Base-by-base conservation (phyloP, 2,888 invertebrate genomes). In the Toxonevra muliebris region DNA sequence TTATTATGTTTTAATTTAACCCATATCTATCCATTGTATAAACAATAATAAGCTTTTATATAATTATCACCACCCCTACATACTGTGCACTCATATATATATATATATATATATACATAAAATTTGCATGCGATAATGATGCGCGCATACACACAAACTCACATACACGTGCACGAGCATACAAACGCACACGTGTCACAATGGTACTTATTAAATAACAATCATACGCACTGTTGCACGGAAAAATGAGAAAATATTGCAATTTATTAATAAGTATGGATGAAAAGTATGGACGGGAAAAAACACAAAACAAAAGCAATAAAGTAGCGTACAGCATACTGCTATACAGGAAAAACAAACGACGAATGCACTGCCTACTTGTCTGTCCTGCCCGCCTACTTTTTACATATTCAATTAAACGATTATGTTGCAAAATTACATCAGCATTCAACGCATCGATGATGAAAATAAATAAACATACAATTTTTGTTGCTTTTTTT, bases 61-160 rank as follows among this genome's bases (percentile, higher is more conserved):
- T 30, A 7, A 30, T 30, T 30, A 30, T 30, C 30, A 30, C 2
- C 30, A 2, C 2, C 30, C 30, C 30, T 7, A 30, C 30, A n/a
- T n/a, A n/a, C n/a, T n/a, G n/a, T n/a, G n/a, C n/a, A n/a, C 30
- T 30, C 7, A 30, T 4, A 30, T 7, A 30, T 30, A 2, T 4
- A 7, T 30, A 30, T 2, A 7, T 30, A 30, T 30, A 30, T 30
- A 30, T n/a, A n/a, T n/a, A n/a, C n/a, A n/a, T n/a, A n/a, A n/a
- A 76, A 76, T 79, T 80, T 79, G 78, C 79, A 79, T 80, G 76
- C 79, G 74, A 78, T 79, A 79, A 79, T 79, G 76, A 76, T 72
- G 79, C 69, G 64, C 68, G 69, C 67, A 65, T 68, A 62, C 52
- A 42, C 59, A 52, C 1, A 48, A 15, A 15, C 42, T 3, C n/a